Evolutionary conservation across 1,140 invertebrate species (phyloP).

Genomic region (Scaptomyza pallida): DNA sequence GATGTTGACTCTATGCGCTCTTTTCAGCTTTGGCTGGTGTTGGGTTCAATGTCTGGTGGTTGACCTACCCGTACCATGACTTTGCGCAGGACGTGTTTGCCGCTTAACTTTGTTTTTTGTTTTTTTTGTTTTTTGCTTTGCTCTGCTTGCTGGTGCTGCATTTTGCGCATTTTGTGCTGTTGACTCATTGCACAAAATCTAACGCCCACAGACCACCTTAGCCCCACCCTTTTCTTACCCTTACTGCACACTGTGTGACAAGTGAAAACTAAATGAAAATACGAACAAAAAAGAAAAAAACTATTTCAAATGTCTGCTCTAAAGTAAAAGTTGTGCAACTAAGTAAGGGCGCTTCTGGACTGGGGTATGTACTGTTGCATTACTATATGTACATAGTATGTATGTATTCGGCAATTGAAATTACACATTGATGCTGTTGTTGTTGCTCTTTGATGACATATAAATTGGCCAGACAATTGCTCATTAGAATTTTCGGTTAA

Average conservation of each 20-base stretch:
- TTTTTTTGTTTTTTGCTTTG: too few species aligned
- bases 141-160: slow-evolving; percentile 14
- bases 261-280: slow-evolving; percentile 75
- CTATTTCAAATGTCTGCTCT: slow-evolving; percentile 6
- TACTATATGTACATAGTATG: background rate
- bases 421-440: background rate
- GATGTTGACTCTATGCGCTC: slow-evolving; percentile 27
- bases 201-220: slow-evolving; percentile 8
- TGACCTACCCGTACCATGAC: slow-evolving; percentile 77
- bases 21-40: slow-evolving; percentile 10
- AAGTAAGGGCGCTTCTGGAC: slow-evolving; percentile 11
- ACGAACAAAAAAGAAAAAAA: too few species aligned
- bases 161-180: slow-evolving; percentile 54
- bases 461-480: slow-evolving; percentile 7
- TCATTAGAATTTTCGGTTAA: slow-evolving; percentile 7
- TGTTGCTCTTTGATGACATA: background rate
- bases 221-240: too few species aligned
- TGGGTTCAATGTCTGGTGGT: slow-evolving; percentile 82
- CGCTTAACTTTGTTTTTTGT: slow-evolving; percentile 2
- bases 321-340: slow-evolving; percentile 76
- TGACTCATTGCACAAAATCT: slow-evolving; percentile 52
- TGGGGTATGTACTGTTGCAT: background rate
- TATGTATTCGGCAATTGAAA: slow-evolving; percentile 3
- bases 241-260: slow-evolving; percentile 52
- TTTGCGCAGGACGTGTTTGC: slow-evolving; percentile 51